Evolutionary conservation across 2,113 vertebrate species (phyloP).

Genomic region (Ochotona princeps): DNA sequence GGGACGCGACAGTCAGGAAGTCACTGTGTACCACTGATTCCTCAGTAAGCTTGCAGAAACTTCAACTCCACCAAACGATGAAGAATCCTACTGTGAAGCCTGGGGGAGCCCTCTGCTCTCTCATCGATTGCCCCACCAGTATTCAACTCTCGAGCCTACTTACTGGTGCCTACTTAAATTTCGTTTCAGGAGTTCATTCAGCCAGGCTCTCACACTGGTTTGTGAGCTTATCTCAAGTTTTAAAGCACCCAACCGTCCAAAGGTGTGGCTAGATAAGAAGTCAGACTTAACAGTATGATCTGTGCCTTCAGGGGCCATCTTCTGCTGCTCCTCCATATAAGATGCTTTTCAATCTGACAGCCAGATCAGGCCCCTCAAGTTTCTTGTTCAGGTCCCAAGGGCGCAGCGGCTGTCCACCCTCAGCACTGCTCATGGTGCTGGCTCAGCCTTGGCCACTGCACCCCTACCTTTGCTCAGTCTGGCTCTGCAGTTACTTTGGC

Average conservation of each 20-base stretch:
- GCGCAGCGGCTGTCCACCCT: not conserved
- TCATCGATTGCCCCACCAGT: not conserved
- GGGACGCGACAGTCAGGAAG: not conserved
- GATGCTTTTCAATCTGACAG: not conserved
- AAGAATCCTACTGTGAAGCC: not conserved
- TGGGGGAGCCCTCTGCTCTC: not conserved
- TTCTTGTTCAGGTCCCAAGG: not conserved
- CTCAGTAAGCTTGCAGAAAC: conserved; percentile 16
- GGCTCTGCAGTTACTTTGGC: not conserved
- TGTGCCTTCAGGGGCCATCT: not conserved
- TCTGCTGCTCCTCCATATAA: not conserved
- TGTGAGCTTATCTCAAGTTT: not conserved
- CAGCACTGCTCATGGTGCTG: rapidly evolving
- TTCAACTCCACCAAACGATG: not conserved
- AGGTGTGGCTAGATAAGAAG: not conserved
- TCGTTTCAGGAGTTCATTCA: conserved; percentile 10
- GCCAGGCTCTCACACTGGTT: not conserved
- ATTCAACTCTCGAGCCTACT: not conserved
- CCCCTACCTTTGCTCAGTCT: not conserved
- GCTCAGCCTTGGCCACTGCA: no score
- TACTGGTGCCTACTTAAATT: not conserved
- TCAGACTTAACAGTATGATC: not conserved
- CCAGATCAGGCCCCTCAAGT: not conserved
- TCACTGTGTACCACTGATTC: not conserved
- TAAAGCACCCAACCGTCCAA: not conserved